Evolutionary conservation across 2,113 vertebrate genomes (phyloP).

Genomic region (Scolopax mira): DNA sequence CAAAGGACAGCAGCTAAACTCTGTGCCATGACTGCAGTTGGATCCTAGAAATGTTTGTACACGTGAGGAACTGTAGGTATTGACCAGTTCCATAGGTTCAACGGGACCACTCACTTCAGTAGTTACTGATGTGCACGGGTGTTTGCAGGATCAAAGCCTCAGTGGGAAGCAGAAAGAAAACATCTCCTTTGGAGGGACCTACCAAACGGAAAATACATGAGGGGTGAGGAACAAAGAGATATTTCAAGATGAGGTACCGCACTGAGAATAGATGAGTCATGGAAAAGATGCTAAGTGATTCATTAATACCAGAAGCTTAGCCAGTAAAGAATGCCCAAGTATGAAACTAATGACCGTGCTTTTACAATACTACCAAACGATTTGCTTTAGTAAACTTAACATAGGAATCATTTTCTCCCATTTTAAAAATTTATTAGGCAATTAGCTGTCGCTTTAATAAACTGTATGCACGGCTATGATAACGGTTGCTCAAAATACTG

Average conservation of each 20-base stretch:
- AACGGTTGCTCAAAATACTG: constrained; percentile 69
- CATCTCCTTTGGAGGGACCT: constrained; percentile 8
- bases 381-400: constrained; percentile 60
- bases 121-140: background rate
- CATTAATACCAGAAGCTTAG: constrained; percentile 45
- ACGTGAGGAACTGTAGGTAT: background rate
- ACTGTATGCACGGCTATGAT: constrained; percentile 53
- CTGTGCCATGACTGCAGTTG: background rate
- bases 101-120: background rate
- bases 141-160: background rate
- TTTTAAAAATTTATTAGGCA: constrained; percentile 71
- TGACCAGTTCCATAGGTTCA: background rate
- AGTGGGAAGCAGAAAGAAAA: constrained; percentile 14
- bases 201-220: constrained; percentile 14
- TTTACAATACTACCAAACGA: constrained; percentile 51
- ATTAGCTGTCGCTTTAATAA: constrained; percentile 68
- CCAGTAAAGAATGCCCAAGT: constrained; percentile 33
- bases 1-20: background rate
- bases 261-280: constrained; percentile 59
- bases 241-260: constrained; percentile 48
- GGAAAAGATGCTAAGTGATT: constrained; percentile 59
- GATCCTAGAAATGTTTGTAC: background rate
- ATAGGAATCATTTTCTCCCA: constrained; percentile 62
- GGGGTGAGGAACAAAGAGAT: constrained; percentile 31
- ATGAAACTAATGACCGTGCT: constrained; percentile 46